Percentiles rank a stretch among this genome's conserved stretches.
phyloP scores from a whole-genome alignment of 2,888 invertebrate genomes.

The Trissolcus brochymenae region DNA sequence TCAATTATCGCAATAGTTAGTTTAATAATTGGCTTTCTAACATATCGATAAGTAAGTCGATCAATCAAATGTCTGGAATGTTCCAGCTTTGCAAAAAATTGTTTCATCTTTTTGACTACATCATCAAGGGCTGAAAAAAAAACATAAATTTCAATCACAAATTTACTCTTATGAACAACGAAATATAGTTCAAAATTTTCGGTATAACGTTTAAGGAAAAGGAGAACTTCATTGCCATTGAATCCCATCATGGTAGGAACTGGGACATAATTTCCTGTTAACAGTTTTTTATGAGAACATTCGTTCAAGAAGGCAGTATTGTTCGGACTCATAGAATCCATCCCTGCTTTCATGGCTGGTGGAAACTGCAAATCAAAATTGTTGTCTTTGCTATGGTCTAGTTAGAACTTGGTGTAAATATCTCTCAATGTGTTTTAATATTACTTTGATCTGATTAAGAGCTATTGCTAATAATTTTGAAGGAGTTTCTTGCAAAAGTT shows the following conservation, averaged over 20 bases:
- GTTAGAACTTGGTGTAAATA: background rate
- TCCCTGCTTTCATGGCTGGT: slow-evolving; percentile 16
- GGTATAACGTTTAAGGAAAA: slow-evolving; percentile 11
- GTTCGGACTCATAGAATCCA: slow-evolving; percentile 18
- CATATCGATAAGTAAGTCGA: slow-evolving; percentile 2
- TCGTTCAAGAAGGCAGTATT: background rate
- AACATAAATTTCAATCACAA: background rate
- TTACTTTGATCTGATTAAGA: slow-evolving; percentile 1
- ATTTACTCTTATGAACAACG: background rate
- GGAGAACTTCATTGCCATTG: slow-evolving; percentile 13
- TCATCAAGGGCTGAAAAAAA: background rate
- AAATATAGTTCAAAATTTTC: background rate
- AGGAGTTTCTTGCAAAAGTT: slow-evolving; percentile 11
- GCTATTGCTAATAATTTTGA: slow-evolving; percentile 8
- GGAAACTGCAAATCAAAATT: slow-evolving; percentile 7
- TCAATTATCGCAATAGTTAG: background rate
- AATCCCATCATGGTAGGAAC: slow-evolving; percentile 40
- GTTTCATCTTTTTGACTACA: background rate
- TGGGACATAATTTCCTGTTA: slow-evolving; percentile 9
- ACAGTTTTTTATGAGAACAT: slow-evolving; percentile 17
- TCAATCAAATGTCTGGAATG: background rate
- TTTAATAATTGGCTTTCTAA: slow-evolving; percentile 5
- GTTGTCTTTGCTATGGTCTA: background rate
- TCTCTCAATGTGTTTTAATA: background rate
- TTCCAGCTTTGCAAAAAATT: background rate